Conservation (phyloP, 1,140 invertebrate species). For the Heliconius hermathena region DNA sequence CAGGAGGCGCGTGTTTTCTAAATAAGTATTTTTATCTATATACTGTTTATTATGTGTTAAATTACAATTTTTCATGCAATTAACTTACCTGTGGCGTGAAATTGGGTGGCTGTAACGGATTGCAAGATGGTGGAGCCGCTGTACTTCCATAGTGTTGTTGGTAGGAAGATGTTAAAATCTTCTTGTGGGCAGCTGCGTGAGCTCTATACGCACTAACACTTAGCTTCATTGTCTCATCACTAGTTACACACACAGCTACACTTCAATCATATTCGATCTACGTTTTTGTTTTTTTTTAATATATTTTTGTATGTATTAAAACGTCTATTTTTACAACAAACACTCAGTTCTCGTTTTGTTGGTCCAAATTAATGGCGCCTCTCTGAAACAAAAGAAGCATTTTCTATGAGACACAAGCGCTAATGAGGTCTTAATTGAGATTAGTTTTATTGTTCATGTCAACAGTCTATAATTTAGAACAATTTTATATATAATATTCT, state of each 20-base stretch:
- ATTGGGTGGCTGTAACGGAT: conserved; percentile 68
- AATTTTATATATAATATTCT: not conserved
- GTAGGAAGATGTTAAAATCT: conserved; percentile 89
- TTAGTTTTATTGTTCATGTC: not conserved
- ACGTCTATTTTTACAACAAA: too few relatives aligned
- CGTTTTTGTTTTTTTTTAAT: too few relatives aligned
- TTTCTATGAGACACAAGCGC: not conserved
- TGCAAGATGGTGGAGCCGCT: conserved; percentile 84
- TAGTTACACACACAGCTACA: not conserved
- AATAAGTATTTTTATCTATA: too few relatives aligned
- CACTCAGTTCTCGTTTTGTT: not conserved
- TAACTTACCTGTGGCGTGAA: conserved; percentile 73
- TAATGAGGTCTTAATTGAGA: not conserved
- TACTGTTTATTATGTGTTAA: too few relatives aligned
- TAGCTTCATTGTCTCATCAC: conserved; percentile 85
- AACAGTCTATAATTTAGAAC: not conserved
- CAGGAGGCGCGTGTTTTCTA: too few relatives aligned
- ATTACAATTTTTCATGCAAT: not conserved
- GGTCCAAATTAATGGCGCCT: not conserved
- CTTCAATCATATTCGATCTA: not conserved
- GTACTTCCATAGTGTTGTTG: conserved; percentile 91
- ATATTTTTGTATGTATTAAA: not conserved
- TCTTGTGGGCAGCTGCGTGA: conserved; percentile 91
- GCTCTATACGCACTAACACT: conserved; percentile 92
- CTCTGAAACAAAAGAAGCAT: conserved; percentile 6